These are phyloP conservation scores for Xiphophorus birchmanni DNA, from an alignment of 2,797 vertebrate species.

Conservation along the genomic window DNA sequence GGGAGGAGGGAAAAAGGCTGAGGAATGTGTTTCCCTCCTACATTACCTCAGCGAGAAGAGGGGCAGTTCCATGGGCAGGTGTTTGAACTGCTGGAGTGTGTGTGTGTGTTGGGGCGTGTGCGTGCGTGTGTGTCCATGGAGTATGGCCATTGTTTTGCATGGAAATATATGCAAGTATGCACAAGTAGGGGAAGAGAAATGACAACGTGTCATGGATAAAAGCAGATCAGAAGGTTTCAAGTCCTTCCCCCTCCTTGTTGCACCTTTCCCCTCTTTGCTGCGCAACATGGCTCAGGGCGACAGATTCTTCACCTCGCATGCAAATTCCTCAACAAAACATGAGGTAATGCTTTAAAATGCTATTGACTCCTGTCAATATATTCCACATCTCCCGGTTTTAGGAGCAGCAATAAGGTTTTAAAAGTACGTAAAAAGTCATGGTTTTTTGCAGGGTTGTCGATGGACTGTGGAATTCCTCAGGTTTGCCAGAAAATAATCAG, in stretches of 20 bases:
- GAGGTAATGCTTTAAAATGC: conserved; percentile 66
- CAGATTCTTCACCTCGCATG: conserved; percentile 53
- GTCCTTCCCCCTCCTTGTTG: background rate
- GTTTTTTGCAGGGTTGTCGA: conserved; percentile 15
- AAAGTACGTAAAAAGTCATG: background rate
- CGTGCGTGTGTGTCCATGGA: background rate
- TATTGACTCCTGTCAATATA: conserved; percentile 22
- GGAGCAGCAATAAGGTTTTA: conserved; percentile 8
- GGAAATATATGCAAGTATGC: background rate
- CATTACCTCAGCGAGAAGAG: conserved; percentile 68
- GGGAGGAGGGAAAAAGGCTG: conserved; percentile 54
- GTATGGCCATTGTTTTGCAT: conserved; percentile 5
- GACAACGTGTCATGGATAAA: background rate
- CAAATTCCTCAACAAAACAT: conserved; percentile 69
- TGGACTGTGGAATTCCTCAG: conserved; percentile 44
- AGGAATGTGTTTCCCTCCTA: conserved; percentile 71
- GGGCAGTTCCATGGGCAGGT: conserved; percentile 61
- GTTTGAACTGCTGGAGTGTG: conserved; percentile 42
- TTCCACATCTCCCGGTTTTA: conserved; percentile 3
- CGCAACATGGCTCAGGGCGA: conserved; percentile 46
- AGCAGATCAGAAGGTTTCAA: background rate
- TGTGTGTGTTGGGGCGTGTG: background rate
- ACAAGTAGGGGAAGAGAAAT: background rate
- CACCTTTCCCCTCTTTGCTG: conserved; percentile 32
- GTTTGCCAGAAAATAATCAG: conserved; percentile 48